These are phyloP conservation scores for Malthinus seriepunctatus DNA, from an alignment of 2,888 invertebrate species.

Conservation along the genomic window DNA sequence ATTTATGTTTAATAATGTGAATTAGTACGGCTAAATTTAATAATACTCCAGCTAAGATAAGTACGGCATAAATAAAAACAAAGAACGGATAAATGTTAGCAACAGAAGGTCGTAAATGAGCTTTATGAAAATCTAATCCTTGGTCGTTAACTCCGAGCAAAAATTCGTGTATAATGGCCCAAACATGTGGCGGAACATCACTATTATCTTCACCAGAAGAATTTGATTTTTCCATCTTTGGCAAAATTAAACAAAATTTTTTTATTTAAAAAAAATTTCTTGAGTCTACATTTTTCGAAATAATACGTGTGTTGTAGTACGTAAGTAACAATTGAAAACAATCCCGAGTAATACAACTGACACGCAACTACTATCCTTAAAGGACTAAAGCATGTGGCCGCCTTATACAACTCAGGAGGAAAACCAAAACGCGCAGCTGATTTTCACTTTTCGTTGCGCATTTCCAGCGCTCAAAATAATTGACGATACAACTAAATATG, in stretches of 20 bases:
- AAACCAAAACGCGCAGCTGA: slow-evolving; percentile 23
- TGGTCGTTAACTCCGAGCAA: slow-evolving; percentile 41
- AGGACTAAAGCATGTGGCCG: slow-evolving; percentile 22
- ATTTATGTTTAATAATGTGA: slow-evolving; percentile 57
- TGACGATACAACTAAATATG: no score
- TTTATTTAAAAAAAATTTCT: neutral
- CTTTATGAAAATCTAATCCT: slow-evolving; percentile 59
- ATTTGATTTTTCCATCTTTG: slow-evolving; percentile 22
- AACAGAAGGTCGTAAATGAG: slow-evolving; percentile 63
- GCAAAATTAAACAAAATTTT: neutral
- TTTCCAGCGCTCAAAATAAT: slow-evolving; percentile 20
- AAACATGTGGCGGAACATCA: slow-evolving; percentile 44
- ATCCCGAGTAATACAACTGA: neutral
- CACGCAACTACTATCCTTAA: neutral
- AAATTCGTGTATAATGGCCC: slow-evolving; percentile 44
- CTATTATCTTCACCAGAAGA: slow-evolving; percentile 25
- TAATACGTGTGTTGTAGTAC: neutral
- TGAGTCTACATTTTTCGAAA: neutral
- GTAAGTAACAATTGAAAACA: neutral
- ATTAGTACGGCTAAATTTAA: slow-evolving; percentile 64
- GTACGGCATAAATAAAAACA: slow-evolving; percentile 63
- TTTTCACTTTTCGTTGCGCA: slow-evolving; percentile 23
- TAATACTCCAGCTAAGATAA: slow-evolving; percentile 61
- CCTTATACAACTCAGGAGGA: slow-evolving; percentile 10
- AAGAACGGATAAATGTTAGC: slow-evolving; percentile 63